Evolutionary conservation across 2,888 invertebrate species (phyloP), one percentile per base, ranked within the genome.

Genomic region (Drosophila recens): DNA sequence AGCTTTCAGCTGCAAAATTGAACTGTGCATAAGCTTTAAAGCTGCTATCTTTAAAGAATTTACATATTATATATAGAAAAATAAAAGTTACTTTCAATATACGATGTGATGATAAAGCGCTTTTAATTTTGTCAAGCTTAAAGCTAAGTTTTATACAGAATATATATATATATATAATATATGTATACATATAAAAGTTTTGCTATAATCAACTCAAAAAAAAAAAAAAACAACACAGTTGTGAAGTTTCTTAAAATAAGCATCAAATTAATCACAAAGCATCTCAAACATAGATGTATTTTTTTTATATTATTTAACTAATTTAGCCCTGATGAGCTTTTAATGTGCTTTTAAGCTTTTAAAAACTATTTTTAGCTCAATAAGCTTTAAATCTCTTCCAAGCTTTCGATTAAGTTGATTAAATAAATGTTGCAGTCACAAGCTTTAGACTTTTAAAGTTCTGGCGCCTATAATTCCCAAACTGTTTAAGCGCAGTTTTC

Each of bases 281-380:
- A 3, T 0, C 9, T 17, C 1, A 17, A 17, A 17, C 17, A 17
- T 17, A 17, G 17, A 17, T 17, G 17, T 17, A 17, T 1, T 17
- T 17, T 17, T 33, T 33, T 10, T 0, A 5, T 10, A 10, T 33
- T 34, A n/a, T n/a, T 17, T 49, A 2, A n/a, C 8, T n/a, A 0
- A 34, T 11, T 3, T 5, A 36, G 4, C 13, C 13, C 15, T 2
- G 9, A 10, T 15, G 6, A 11, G 13, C 34, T 17, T 34, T 20
- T 43, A 45, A 74, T 68, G 33, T 34, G 30, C 53, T 69, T 56
- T 34, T 36, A 63, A 53, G 17, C 17, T 40, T 40, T 9, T 9
- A 9, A 40, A n/a, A 0, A 5, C 38, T 2, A 6, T 38, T n/a
- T n/a, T 38, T 4, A 15, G 15, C 15, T 15, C 9, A 17, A 9